These are phyloP conservation scores for Sebastes reedi DNA, from an alignment of 2,797 vertebrate genomes.

Conservation along the genomic window DNA sequence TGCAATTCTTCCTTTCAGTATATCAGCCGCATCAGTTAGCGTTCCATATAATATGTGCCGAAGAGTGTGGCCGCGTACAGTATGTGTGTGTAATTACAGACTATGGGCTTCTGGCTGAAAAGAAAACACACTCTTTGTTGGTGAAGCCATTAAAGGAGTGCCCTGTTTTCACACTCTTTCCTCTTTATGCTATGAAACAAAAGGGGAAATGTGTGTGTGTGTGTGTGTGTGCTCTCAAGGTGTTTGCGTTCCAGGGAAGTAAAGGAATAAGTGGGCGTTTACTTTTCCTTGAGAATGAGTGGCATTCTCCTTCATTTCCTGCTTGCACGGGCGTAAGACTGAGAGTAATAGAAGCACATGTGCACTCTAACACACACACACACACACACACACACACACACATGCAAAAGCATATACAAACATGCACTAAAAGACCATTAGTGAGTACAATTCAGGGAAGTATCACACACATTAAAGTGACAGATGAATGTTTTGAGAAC, in stretches of 20 bases:
- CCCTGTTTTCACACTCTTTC: constrained; percentile 62
- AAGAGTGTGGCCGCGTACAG: background rate
- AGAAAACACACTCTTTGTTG: constrained; percentile 53
- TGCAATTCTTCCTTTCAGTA: constrained; percentile 68
- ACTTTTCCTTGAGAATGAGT: constrained; percentile 76
- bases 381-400: constrained; percentile 5
- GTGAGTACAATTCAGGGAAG: background rate
- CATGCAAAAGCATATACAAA: constrained; percentile 12
- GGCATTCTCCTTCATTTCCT: constrained; percentile 86
- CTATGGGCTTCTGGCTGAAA: constrained; percentile 27
- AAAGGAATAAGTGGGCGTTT: constrained; percentile 66
- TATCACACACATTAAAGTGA: background rate
- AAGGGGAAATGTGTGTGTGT: constrained; percentile 9
- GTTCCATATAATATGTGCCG: constrained; percentile 14
- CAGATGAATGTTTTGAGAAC: background rate
- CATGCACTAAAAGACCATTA: background rate
- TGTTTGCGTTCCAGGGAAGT: constrained; percentile 66
- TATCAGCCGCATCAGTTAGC: constrained; percentile 62
- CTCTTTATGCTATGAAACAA: constrained; percentile 40
- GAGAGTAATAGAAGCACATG: constrained; percentile 50
- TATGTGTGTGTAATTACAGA: constrained; percentile 45
- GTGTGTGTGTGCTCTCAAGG: constrained; percentile 27
- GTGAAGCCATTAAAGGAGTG: constrained; percentile 38
- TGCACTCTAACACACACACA: constrained; percentile 8
- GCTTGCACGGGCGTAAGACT: constrained; percentile 50